Percentiles rank a stretch among this genome's conserved stretches.
phyloP scores from a whole-genome alignment of 1,140 invertebrate species.

The Nylanderia fulva region DNA sequence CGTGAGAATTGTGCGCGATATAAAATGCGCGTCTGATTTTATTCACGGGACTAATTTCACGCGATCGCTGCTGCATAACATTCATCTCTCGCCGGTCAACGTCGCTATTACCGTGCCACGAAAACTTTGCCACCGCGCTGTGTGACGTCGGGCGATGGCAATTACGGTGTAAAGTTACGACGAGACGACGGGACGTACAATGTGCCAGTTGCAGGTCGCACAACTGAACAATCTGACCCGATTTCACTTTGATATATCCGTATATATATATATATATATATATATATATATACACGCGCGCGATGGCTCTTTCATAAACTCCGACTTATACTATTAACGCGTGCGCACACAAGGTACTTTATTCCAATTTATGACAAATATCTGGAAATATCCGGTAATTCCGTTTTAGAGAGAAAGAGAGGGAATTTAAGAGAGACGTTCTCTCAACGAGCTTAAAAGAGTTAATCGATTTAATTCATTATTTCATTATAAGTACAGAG shows the following conservation, averaged over 20 bases:
- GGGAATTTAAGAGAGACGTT: not conserved
- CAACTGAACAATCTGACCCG: slow-evolving; percentile 50
- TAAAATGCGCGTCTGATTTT: slow-evolving; percentile 41
- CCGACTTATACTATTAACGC: slow-evolving; percentile 6
- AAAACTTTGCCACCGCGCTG: slow-evolving; percentile 41
- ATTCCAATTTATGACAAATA: not conserved
- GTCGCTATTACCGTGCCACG: slow-evolving; percentile 31
- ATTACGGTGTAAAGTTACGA: slow-evolving; percentile 62
- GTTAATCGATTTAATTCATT: slow-evolving; percentile 45
- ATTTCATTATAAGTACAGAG: slow-evolving; percentile 2
- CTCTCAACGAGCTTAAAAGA: slow-evolving; percentile 7
- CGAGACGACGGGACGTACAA: slow-evolving; percentile 26
- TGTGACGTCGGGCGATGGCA: slow-evolving; percentile 24
- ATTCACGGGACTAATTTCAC: slow-evolving; percentile 24
- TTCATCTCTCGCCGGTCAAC: not conserved
- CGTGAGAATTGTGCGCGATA: not conserved
- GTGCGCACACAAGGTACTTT: not conserved
- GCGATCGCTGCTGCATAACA: slow-evolving; percentile 5
- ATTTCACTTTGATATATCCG: slow-evolving; percentile 44
- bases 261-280: not conserved
- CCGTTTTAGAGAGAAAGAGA: not conserved
- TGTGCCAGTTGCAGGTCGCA: slow-evolving; percentile 31
- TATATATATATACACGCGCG: not conserved
- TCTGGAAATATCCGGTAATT: not conserved
- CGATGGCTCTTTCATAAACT: slow-evolving; percentile 34